A percentile compares a stretch with the other conserved stretches of the same genome.
Conservation (phyloP, 53 echinoderm and acorn worm genomes). For the Holothuria scabra region DNA sequence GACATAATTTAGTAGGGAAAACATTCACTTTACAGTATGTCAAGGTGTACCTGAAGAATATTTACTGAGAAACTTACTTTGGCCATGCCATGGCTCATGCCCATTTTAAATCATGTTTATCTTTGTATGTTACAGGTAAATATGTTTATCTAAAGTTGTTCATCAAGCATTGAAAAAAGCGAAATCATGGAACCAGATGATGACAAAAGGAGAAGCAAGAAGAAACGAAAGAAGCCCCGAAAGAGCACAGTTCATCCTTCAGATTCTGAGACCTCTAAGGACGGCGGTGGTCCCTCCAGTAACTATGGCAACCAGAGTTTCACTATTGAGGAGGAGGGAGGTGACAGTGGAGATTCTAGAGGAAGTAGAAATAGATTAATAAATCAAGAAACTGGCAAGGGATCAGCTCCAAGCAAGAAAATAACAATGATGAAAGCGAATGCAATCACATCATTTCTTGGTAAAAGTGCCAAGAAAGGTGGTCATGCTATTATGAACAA, state of each 20-base stretch:
- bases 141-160: no score
- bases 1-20: no score
- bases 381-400: not conserved
- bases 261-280: slow-evolving; percentile 13
- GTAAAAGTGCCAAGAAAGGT: not conserved
- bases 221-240: not conserved
- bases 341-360: slow-evolving; percentile 18
- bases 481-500: not conserved
- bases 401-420: not conserved
- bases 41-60: no score
- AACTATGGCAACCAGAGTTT: slow-evolving; percentile 15
- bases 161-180: not conserved
- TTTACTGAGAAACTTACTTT: no score
- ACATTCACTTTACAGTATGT: no score
- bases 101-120: no score
- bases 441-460: slow-evolving; percentile 7
- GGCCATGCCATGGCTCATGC: no score
- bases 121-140: no score
- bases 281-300: not conserved
- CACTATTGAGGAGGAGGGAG: slow-evolving; percentile 27
- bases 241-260: slow-evolving; percentile 8
- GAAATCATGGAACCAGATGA: slow-evolving; percentile 28
- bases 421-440: not conserved
- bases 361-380: not conserved
- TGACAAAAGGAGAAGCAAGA: slow-evolving; percentile 5